Conservation (phyloP, 2,888 invertebrate species). For the Proisotoma minuta region DNA sequence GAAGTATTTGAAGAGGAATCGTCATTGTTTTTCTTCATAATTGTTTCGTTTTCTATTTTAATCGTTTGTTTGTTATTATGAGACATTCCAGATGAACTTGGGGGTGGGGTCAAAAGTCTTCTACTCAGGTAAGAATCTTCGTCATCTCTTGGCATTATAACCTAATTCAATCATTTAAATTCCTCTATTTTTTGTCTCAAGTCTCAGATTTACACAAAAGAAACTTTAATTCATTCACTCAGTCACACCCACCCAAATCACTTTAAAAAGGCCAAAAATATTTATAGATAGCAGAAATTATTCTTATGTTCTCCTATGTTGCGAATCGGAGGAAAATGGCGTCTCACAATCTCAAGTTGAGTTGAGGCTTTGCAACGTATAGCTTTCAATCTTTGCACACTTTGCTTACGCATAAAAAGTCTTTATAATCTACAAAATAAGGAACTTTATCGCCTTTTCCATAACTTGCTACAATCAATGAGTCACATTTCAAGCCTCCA, state of each 20-base stretch:
- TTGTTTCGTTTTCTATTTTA: slow-evolving; percentile 6
- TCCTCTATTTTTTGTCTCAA: not conserved
- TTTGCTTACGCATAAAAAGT: no score
- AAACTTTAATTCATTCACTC: not conserved
- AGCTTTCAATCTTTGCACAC: no score
- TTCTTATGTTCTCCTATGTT: not conserved
- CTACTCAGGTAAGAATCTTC: not conserved
- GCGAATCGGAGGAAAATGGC: not conserved
- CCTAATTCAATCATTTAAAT: not conserved
- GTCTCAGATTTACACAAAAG: not conserved
- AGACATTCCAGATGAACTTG: not conserved
- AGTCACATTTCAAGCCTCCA: no score
- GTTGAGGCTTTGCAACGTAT: no score
- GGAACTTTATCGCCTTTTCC: no score
- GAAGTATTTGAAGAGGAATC: not conserved
- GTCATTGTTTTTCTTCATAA: not conserved
- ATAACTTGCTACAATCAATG: no score
- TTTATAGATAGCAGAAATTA: no score
- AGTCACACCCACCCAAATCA: not conserved
- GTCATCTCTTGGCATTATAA: not conserved
- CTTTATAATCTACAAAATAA: no score
- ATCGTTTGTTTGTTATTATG: not conserved
- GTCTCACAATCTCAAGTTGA: no score
- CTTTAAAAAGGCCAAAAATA: no score
- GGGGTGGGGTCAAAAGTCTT: not conserved